Conservation (phyloP, 2,113 vertebrate genomes). For the Daubentonia madagascariensis region DNA sequence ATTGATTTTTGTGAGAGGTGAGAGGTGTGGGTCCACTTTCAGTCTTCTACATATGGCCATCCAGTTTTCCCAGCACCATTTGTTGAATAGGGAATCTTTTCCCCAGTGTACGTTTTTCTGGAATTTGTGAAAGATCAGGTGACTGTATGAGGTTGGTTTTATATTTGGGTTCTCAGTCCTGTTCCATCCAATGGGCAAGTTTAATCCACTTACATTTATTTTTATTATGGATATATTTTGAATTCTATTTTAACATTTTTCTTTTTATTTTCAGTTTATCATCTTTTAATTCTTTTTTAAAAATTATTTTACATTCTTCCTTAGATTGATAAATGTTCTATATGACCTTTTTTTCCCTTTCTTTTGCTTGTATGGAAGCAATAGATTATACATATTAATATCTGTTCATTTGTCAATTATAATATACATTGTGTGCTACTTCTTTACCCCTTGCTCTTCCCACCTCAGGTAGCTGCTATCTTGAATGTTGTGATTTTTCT, state of each 20-base stretch:
- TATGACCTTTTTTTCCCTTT: background rate
- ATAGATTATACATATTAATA: background rate
- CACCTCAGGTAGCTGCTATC: background rate
- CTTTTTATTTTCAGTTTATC: background rate
- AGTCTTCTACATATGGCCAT: no score
- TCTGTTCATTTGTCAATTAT: background rate
- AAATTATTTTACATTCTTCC: background rate
- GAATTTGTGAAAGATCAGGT: no score
- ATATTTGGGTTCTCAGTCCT: no score
- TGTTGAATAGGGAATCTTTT: no score
- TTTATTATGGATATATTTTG: background rate
- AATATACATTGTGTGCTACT: background rate
- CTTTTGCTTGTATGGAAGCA: background rate
- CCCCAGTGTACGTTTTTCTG: no score
- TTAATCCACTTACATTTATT: background rate
- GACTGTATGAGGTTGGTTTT: no score
- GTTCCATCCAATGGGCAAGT: background rate
- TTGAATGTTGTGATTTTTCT: background rate
- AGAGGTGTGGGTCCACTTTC: no score
- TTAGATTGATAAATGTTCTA: background rate
- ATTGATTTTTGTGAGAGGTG: no score
- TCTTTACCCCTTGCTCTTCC: background rate
- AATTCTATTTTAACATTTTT: background rate
- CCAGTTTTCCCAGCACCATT: no score
- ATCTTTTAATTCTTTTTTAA: background rate